A percentile compares a stretch with the other conserved stretches of the same genome.
Evolutionary conservation across 2,797 vertebrate genomes (phyloP).

Genomic region (Pseudocheirus occidentalis): DNA sequence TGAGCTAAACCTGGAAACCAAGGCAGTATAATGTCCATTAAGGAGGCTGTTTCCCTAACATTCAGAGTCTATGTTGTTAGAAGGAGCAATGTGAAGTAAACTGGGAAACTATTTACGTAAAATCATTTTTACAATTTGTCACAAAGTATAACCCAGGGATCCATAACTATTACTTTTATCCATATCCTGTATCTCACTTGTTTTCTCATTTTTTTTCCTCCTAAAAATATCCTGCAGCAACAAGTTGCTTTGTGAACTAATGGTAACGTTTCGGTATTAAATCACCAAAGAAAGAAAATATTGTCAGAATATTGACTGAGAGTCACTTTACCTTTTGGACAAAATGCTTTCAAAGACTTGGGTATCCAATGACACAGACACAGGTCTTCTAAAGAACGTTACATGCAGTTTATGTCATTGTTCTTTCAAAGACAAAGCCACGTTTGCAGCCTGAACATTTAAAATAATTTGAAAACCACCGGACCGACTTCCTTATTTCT

Average conservation of each 20-base stretch:
- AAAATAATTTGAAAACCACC: slow-evolving; percentile 67
- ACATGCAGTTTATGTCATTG: slow-evolving; percentile 41
- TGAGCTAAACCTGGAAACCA: background rate
- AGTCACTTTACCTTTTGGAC: slow-evolving; percentile 33
- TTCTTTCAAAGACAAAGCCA: slow-evolving; percentile 55
- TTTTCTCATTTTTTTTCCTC: slow-evolving; percentile 56
- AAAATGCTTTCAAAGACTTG: slow-evolving; percentile 40
- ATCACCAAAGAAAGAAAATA: slow-evolving; percentile 36
- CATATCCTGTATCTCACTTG: slow-evolving; percentile 41
- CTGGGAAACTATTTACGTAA: slow-evolving; percentile 44
- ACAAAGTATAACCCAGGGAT: slow-evolving; percentile 17
- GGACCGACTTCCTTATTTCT: slow-evolving; percentile 69
- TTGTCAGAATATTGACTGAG: slow-evolving; percentile 52
- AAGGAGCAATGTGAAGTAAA: slow-evolving; percentile 17
- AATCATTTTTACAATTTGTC: slow-evolving; percentile 29
- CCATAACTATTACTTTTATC: slow-evolving; percentile 19
- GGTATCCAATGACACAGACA: slow-evolving; percentile 46
- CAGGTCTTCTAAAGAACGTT: background rate
- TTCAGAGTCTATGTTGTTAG: background rate
- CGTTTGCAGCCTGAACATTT: slow-evolving; percentile 58
- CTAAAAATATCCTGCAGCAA: slow-evolving; percentile 45
- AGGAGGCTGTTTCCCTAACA: background rate
- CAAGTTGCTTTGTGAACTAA: slow-evolving; percentile 56
- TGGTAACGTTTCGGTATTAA: slow-evolving; percentile 48
- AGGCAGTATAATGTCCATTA: background rate